Evolutionary conservation across 1,140 invertebrate species (phyloP), one percentile per base, ranked within the genome.

Genomic region (Batillaria attramentaria): DNA sequence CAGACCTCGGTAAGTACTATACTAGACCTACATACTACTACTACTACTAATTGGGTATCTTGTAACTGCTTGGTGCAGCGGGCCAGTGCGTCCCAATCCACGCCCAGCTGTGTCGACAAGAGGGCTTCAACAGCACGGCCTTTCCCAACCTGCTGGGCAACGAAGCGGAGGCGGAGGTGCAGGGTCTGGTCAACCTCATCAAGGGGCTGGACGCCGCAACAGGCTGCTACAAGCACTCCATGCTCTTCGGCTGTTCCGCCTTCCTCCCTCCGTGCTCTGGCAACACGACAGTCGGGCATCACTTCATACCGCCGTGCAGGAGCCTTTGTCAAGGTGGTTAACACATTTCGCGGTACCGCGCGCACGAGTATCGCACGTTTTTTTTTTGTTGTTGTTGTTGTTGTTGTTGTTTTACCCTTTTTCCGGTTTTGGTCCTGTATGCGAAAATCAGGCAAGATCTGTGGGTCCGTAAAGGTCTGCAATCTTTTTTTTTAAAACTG

Each of bases 261-360:
- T 85, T 83, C 62, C 68, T 87, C 33, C 86, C 88, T 0, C 87
- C 87, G 57, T 89, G 87, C 79, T 78, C 79, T 24, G 84, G 84
- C 35, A 84, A 72, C 24, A 54, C 60, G 1, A 70, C 77, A n/a
- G 57, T 84, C 10, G 83, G 82, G 3, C 35, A 82, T 20, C 84
- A 89, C 77, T 62, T 77, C n/a, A 83, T 89, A 28, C 88, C 88
- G 35, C 87, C 87, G 0, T 89, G 88, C 78, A 68, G 73, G 62
- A 88, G 86, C 80, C 78, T 89, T 3, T 89, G 88, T 81, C 66
- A 85, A 82, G 85, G 88, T 89, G 82, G 80, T 74, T 60, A 65
- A 33, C 3, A 54, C n/a, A n/a, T n/a, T n/a, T 33, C n/a, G 50
- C 18, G 20, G 33, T 1, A 28, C 0, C 28, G 2, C 2, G 10